phyloP scores from a whole-genome alignment of 2,888 invertebrate species.

The Formica aserva region DNA sequence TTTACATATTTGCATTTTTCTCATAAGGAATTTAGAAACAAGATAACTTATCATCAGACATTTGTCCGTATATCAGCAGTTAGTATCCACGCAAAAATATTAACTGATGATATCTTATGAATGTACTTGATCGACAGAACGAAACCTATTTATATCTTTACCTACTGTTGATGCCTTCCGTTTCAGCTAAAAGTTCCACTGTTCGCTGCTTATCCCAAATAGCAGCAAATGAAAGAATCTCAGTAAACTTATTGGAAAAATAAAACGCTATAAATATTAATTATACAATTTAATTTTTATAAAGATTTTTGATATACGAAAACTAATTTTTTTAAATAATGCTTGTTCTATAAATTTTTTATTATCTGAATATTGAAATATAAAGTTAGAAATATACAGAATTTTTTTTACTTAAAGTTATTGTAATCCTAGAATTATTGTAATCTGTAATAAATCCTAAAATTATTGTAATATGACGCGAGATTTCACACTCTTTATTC shows the following conservation, averaged over 20 bases:
- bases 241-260: background rate
- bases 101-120: background rate
- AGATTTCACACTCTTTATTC: background rate
- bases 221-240: background rate
- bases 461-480: background rate
- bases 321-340: background rate
- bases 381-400: background rate
- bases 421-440: background rate
- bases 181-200: background rate
- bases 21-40: background rate
- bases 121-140: background rate
- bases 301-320: background rate
- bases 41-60: background rate
- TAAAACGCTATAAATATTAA: background rate
- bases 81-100: background rate
- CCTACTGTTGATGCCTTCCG: constrained; percentile 3
- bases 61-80: constrained; percentile 10
- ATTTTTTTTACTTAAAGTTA: background rate
- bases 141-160: background rate
- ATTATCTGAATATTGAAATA: background rate
- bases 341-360: background rate
- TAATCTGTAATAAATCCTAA: background rate
- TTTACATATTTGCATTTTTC: background rate
- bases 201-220: background rate
- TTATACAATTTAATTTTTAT: background rate